Percentiles rank a stretch among this genome's conserved stretches.
Evolutionary conservation across 2,888 invertebrate species (phyloP).

Genomic region (Gerosis bhagava): DNA sequence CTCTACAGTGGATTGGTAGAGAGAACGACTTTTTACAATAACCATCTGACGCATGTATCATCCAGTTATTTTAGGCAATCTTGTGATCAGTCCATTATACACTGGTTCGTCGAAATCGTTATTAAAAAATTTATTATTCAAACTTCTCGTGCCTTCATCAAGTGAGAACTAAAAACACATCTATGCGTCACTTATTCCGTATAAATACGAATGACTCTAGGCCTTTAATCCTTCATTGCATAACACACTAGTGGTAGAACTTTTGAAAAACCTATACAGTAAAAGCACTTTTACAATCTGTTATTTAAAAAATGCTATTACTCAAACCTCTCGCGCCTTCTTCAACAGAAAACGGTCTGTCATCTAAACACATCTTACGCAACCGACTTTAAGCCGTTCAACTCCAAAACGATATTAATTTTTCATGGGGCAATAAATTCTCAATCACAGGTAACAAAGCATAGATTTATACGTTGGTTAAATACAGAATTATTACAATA

Average conservation of each 20-base stretch:
- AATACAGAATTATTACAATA: constrained; percentile 28
- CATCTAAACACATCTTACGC: constrained; percentile 29
- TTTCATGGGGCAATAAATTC: constrained; percentile 32
- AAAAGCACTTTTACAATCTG: background rate
- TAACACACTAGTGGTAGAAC: background rate
- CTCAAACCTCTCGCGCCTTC: background rate
- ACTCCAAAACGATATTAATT: constrained; percentile 33
- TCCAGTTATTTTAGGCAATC: too few species aligned
- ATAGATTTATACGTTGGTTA: constrained; percentile 28
- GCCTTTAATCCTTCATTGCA: too few species aligned
- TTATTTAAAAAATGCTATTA: background rate
- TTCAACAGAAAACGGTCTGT: constrained; percentile 31
- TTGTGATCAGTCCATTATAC: too few species aligned
- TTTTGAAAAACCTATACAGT: background rate
- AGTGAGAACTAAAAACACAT: too few species aligned
- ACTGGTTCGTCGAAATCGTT: too few species aligned
- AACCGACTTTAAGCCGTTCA: constrained; percentile 18
- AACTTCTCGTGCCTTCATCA: too few species aligned
- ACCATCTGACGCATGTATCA: too few species aligned
- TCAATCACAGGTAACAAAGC: constrained; percentile 34
- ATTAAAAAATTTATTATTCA: too few species aligned
- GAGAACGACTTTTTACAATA: too few species aligned
- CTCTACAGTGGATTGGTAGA: too few species aligned
- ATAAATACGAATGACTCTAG: too few species aligned
- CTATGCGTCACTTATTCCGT: too few species aligned